Evolutionary conservation across 1,140 invertebrate genomes (phyloP).

Genomic region (Drosophila pandora): DNA sequence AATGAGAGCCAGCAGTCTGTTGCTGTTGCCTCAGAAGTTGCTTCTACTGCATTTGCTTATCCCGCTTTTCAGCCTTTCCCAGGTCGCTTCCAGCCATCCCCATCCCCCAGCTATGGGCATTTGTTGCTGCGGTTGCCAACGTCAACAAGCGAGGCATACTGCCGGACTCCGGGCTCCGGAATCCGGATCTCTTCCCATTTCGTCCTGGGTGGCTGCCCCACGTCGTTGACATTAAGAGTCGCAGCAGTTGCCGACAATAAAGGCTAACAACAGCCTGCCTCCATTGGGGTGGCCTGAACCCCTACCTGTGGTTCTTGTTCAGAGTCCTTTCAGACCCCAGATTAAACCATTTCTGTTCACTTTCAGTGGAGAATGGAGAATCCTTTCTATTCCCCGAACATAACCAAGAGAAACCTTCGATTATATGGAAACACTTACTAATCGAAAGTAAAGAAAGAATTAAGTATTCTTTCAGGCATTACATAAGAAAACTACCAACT

Average conservation of each 20-base stretch:
- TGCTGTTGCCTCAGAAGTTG: conserved; percentile 19
- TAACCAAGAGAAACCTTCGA: neutral
- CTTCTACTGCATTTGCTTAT: conserved; percentile 31
- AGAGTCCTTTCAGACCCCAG: conserved; percentile 20
- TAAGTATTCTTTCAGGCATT: neutral
- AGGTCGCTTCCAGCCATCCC: neutral
- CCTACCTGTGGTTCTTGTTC: conserved; percentile 26
- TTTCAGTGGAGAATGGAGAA: no score
- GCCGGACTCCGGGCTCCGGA: neutral
- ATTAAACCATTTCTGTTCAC: conserved; percentile 35
- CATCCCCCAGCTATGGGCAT: conserved; percentile 56
- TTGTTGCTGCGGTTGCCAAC: conserved; percentile 73
- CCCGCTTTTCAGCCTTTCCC: conserved; percentile 2
- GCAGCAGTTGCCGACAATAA: conserved; percentile 73
- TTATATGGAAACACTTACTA: neutral
- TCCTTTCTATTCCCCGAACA: no score
- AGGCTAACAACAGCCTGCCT: conserved; percentile 65
- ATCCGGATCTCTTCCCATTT: neutral
- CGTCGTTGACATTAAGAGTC: conserved; percentile 74
- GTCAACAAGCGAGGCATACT: conserved; percentile 39
- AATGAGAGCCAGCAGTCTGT: conserved; percentile 66
- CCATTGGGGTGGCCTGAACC: conserved; percentile 4
- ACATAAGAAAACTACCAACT: neutral
- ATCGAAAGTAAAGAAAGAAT: neutral
- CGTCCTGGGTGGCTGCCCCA: neutral